phyloP scores from a whole-genome alignment of 2,113 vertebrate species.

The Dendropsophus ebraccatus region DNA sequence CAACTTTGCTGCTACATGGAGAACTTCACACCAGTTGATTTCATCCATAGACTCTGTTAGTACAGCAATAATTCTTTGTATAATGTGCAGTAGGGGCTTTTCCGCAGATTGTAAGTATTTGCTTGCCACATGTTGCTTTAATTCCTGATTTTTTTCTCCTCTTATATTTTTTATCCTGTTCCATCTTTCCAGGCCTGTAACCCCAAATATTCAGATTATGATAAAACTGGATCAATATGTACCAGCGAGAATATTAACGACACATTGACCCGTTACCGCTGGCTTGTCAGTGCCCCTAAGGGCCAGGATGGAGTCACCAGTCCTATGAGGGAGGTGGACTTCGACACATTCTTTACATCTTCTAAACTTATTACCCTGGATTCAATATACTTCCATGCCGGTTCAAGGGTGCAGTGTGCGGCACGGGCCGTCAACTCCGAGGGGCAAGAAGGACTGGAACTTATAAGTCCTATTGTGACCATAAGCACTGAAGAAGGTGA shows the following conservation, averaged over 20 bases:
- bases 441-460: slow-evolving; percentile 87
- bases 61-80: not conserved
- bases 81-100: not conserved
- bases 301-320: slow-evolving; percentile 87
- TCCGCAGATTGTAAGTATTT: not conserved
- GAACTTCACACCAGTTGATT: no score
- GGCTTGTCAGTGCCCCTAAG: slow-evolving; percentile 87
- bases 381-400: slow-evolving; percentile 93
- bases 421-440: slow-evolving; percentile 88
- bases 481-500: slow-evolving; percentile 86
- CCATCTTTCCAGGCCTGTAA: slow-evolving; percentile 83
- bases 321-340: slow-evolving; percentile 91
- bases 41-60: not conserved
- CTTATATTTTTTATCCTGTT: not conserved
- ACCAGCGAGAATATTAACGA: slow-evolving; percentile 90
- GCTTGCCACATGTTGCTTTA: no score
- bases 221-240: slow-evolving; percentile 91
- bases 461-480: slow-evolving; percentile 83
- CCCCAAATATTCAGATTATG: slow-evolving; percentile 87
- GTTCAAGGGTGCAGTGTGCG: slow-evolving; percentile 89
- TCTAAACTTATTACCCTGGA: slow-evolving; percentile 92
- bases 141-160: no score
- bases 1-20: no score
- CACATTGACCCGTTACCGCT: slow-evolving; percentile 88
- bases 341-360: slow-evolving; percentile 94